Conservation (phyloP, 2,113 vertebrate genomes). For the Zosterops pallidus region DNA sequence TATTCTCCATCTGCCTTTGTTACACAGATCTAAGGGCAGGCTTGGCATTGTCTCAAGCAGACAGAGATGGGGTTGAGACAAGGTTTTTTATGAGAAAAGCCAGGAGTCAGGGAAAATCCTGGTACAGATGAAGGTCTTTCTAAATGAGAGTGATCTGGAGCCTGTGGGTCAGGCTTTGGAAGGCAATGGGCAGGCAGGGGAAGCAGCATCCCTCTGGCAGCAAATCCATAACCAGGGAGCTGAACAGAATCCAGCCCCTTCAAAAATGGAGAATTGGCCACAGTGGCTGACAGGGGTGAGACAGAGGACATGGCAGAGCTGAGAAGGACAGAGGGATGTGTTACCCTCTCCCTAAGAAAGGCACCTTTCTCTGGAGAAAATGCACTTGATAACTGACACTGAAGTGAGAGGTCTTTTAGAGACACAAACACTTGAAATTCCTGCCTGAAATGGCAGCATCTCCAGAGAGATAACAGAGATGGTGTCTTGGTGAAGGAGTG, state of each 20-base stretch:
- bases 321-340: neutral
- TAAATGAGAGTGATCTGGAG: neutral
- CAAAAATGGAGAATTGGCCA: neutral
- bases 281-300: neutral
- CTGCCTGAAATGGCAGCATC: neutral
- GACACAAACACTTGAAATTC: neutral
- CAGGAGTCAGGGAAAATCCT: neutral
- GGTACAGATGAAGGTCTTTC: neutral
- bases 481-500: neutral
- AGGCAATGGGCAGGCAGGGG: fast-evolving
- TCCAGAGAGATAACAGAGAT: neutral
- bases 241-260: neutral
- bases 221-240: neutral
- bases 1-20: neutral
- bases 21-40: constrained; percentile 13
- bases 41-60: neutral
- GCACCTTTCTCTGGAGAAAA: neutral
- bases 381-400: fast-evolving
- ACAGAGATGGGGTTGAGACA: neutral
- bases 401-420: neutral
- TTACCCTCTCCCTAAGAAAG: neutral
- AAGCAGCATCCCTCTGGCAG: neutral
- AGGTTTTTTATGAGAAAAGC: neutral
- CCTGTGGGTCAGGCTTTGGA: fast-evolving
- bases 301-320: neutral